Evolutionary conservation across 2,113 vertebrate genomes (phyloP), one percentile per base, ranked within the genome.

Genomic region (Chaetodon auriga): DNA sequence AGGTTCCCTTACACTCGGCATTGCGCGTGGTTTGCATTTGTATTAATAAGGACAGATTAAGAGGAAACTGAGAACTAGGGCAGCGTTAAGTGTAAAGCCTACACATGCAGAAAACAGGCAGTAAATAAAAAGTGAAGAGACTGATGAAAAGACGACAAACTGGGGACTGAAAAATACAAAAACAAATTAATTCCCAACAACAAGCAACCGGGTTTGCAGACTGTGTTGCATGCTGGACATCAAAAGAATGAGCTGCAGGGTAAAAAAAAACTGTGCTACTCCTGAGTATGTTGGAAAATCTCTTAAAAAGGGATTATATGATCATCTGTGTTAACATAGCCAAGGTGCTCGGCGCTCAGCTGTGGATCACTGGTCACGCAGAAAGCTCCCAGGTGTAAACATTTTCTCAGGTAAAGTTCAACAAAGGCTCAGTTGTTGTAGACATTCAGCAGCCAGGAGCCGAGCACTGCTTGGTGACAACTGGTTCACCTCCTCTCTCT

Each of bases 1-100:
- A 71, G 79, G 75, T 85, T 90, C 80, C 69, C 83, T 82, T 81
- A 84, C 71, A 78, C 77, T 64, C 36, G 18, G 62, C 41, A 70
- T 85, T 75, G 87, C 80, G 64, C 85, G 74, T 89, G 90, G 81
- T 92, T 91, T 89, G 84, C 76, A 90, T 87, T 88, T 83, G 84
- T 90, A 86, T 79, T 81, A 89, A 90, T 88, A 70, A 79, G 57
- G 68, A 72, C 71, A 79, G 87, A 90, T 90, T 90, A 90, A 70
- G 74, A 83, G 73, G 75, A 89, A 84, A 90, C 68, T 46, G 80
- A 82, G 71, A 86, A 86, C 30, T 86, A 62, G 84, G 87, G 64
- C 71, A 82, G 65, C 54, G 23, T 70, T 71, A 43, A 86, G 76
- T 55, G 49, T 86, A 85, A 81, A 83, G 82, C 72, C 74, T 51